A percentile compares a stretch with the other conserved stretches of the same genome.
Evolutionary conservation across 2,797 vertebrate species (phyloP).

Genomic region (Sebastes kiyomatsui): DNA sequence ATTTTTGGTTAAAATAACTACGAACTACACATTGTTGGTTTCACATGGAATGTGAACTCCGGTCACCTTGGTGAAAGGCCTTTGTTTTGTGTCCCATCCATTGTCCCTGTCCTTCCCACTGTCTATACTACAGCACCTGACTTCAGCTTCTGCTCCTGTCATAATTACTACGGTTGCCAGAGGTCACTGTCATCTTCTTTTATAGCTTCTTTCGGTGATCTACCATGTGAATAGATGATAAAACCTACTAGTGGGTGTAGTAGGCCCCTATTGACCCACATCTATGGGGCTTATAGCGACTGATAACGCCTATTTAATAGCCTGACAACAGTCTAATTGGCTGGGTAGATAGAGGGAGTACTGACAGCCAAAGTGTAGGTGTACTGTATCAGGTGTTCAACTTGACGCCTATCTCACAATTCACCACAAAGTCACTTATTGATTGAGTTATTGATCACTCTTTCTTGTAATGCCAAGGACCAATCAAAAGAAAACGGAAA

Average conservation of each 20-base stretch:
- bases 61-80: too few relatives aligned
- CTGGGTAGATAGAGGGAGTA: constrained; percentile 18
- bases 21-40: too few relatives aligned
- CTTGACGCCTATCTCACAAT: constrained; percentile 25
- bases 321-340: not conserved
- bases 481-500: not conserved
- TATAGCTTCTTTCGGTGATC: not conserved
- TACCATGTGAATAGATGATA: not conserved
- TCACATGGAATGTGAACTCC: too few relatives aligned
- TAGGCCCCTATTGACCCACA: not conserved
- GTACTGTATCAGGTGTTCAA: constrained; percentile 30
- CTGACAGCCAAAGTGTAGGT: constrained; percentile 57
- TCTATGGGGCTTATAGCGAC: not conserved
- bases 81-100: too few relatives aligned
- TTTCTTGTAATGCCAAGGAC: constrained; percentile 33
- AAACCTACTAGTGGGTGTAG: not conserved
- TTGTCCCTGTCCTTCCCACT: too few relatives aligned
- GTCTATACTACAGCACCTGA: too few relatives aligned
- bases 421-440: constrained; percentile 13
- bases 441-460: constrained; percentile 37
- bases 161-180: too few relatives aligned
- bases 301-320: too few relatives aligned
- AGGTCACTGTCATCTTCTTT: not conserved
- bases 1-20: too few relatives aligned
- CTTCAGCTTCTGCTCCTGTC: too few relatives aligned